Percentiles rank a stretch among this genome's conserved stretches.
These are phyloP conservation scores for Lepidocolaptes lacrymiger DNA, from an alignment of 2,797 vertebrate species.

Conservation along the genomic window DNA sequence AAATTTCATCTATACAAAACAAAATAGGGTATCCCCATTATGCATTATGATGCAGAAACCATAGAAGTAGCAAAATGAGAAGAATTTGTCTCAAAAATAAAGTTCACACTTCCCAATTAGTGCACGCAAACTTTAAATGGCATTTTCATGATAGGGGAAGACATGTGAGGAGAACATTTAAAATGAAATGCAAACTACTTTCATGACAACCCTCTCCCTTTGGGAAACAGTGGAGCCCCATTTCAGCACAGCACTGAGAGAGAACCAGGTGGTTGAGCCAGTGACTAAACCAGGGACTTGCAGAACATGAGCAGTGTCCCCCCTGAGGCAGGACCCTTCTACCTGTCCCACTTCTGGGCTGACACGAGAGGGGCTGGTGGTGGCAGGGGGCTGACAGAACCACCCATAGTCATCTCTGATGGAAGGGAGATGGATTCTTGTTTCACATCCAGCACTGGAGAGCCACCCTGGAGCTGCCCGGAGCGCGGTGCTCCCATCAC, in stretches of 20 bases:
- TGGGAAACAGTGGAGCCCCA: neutral
- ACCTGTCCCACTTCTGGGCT: neutral
- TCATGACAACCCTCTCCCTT: neutral
- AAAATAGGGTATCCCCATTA: neutral
- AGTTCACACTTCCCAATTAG: neutral
- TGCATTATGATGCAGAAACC: neutral
- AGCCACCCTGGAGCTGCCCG: accelerated
- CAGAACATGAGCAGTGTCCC: accelerated
- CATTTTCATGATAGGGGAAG: neutral
- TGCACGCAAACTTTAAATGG: neutral
- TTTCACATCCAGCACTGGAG: accelerated
- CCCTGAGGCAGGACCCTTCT: neutral
- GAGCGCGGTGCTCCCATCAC: accelerated
- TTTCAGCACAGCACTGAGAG: neutral
- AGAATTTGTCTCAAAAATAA: neutral
- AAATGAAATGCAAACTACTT: neutral
- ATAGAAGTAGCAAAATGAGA: neutral
- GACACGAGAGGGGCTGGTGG: accelerated
- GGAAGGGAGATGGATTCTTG: neutral
- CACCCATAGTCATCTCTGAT: accelerated
- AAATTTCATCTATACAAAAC: neutral
- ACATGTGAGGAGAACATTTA: neutral
- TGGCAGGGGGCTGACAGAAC: neutral
- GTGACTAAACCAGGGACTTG: neutral
- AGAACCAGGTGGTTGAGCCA: neutral